These are phyloP conservation scores for Tachuris rubrigastra DNA, from an alignment of 2,113 vertebrate species.

Conservation along the genomic window DNA sequence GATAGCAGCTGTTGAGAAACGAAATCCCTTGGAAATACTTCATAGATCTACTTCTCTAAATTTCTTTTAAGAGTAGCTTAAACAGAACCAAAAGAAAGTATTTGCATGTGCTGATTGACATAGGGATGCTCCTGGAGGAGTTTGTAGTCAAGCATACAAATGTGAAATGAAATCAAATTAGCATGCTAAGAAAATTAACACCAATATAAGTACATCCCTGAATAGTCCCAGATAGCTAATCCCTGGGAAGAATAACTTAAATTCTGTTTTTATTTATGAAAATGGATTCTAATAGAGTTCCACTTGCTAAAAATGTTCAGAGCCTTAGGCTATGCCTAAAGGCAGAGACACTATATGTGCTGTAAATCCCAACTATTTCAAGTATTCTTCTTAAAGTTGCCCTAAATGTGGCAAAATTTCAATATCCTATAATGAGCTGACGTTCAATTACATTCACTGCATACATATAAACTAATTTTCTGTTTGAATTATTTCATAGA, in stretches of 20 bases:
- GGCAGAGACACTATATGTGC: conserved; percentile 24
- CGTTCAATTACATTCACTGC: conserved; percentile 37
- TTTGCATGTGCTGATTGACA: conserved; percentile 22
- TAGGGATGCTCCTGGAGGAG: conserved; percentile 5
- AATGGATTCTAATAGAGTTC: conserved; percentile 48
- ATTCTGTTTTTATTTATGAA: conserved; percentile 62
- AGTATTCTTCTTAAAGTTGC: conserved; percentile 27
- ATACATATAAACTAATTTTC: conserved; percentile 23
- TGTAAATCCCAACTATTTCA: conserved; percentile 50
- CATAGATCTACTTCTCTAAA: neutral
- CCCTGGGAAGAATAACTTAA: conserved; percentile 21
- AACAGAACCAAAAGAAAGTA: neutral
- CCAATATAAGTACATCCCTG: conserved; percentile 32
- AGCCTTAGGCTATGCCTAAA: conserved; percentile 60
- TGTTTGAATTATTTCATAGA: conserved; percentile 40
- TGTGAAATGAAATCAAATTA: conserved; percentile 56
- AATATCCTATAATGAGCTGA: conserved; percentile 14
- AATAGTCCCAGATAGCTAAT: conserved; percentile 49
- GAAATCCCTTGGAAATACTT: neutral
- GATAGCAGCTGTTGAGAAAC: neutral
- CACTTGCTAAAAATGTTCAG: conserved; percentile 55
- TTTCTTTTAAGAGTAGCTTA: conserved; percentile 11
- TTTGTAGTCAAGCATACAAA: conserved; percentile 39
- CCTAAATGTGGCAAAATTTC: conserved; percentile 22
- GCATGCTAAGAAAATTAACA: conserved; percentile 37